A percentile compares a stretch with the other conserved stretches of the same genome.
Conservation (phyloP, 2,113 vertebrate species). For the Lampris incognitus region DNA sequence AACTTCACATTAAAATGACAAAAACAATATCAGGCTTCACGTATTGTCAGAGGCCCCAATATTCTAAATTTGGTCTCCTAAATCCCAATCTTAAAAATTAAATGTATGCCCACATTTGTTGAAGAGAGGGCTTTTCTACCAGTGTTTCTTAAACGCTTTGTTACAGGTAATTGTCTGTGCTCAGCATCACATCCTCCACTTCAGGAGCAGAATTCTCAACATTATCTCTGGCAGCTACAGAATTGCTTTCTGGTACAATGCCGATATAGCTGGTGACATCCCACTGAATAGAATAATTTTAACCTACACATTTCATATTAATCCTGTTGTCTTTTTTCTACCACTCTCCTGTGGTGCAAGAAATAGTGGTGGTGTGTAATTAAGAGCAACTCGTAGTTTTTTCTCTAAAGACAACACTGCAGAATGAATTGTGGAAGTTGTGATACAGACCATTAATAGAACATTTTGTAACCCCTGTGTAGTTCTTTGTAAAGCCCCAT, state of each 20-base stretch:
- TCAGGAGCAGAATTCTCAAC: background rate
- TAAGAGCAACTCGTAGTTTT: constrained; percentile 9
- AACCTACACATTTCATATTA: background rate
- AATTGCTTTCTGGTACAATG: background rate
- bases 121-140: too few species aligned
- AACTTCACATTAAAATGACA: too few species aligned
- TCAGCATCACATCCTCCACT: background rate
- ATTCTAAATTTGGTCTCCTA: too few species aligned
- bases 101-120: too few species aligned
- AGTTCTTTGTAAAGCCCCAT: constrained; percentile 10
- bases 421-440: constrained; percentile 18
- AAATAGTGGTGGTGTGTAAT: constrained; percentile 1
- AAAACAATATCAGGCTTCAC: too few species aligned
- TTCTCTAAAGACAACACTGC: background rate
- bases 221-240: constrained; percentile 9
- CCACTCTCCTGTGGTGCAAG: background rate
- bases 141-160: background rate
- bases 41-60: too few species aligned
- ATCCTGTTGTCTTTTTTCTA: constrained; percentile 1
- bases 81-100: too few species aligned
- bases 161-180: background rate
- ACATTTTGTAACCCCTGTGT: background rate
- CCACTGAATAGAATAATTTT: background rate
- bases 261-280: background rate
- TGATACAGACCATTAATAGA: background rate